Conservation (phyloP, 2,888 invertebrate species). For the Dasypolia templi region DNA sequence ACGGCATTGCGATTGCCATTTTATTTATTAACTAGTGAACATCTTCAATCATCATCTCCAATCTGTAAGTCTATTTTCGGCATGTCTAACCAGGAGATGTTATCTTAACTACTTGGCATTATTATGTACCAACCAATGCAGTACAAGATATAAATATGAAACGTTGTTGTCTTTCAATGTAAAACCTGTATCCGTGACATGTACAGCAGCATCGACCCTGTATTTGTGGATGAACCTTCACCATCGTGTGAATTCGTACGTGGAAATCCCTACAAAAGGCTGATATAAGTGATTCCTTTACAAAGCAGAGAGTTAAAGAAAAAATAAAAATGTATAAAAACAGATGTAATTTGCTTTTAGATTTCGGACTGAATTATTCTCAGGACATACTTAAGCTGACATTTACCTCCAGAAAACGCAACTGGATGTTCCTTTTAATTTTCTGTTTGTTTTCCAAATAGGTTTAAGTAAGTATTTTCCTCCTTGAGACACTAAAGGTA, state of each 20-base stretch:
- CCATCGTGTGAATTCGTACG: not conserved
- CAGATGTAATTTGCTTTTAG: not conserved
- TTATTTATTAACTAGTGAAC: not conserved
- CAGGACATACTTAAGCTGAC: not conserved
- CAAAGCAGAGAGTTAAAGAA: conserved; percentile 8
- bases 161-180: conserved; percentile 21
- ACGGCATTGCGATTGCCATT: not conserved
- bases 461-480: conserved; percentile 18
- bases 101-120: conserved; percentile 39
- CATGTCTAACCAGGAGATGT: conserved; percentile 26
- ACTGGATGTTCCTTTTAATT: conserved; percentile 1
- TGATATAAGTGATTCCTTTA: conserved; percentile 1
- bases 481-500: conserved; percentile 12
- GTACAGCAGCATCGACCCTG: not conserved
- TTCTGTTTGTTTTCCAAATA: not conserved
- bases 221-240: conserved; percentile 16
- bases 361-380: not conserved
- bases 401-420: not conserved
- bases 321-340: not conserved
- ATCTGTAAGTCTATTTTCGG: conserved; percentile 10
- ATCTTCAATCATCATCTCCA: not conserved
- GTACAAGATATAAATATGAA: conserved; percentile 32
- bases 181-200: conserved; percentile 27
- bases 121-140: conserved; percentile 30
- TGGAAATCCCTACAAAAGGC: conserved; percentile 22